Percentiles rank a stretch among this genome's conserved stretches.
These are phyloP conservation scores for Pao palembangensis DNA, from an alignment of 2,113 vertebrate genomes.

Conservation along the genomic window DNA sequence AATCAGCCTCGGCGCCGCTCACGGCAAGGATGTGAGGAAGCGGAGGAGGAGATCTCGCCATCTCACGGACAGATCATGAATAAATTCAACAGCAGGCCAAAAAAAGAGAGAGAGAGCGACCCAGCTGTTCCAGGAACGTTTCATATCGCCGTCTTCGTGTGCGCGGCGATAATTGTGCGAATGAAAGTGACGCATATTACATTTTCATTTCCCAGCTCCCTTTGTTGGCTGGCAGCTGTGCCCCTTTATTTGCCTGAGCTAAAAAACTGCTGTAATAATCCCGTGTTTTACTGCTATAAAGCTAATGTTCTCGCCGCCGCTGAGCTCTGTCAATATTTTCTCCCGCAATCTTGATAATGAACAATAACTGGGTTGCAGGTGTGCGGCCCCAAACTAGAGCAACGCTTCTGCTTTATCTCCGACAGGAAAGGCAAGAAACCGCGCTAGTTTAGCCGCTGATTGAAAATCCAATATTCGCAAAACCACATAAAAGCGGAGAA, in stretches of 20 bases:
- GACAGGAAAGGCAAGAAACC: neutral
- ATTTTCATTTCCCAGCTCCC: constrained; percentile 60
- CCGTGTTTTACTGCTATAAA: constrained; percentile 35
- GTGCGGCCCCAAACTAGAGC: constrained; percentile 14
- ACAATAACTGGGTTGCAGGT: constrained; percentile 58
- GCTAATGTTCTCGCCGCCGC: constrained; percentile 44
- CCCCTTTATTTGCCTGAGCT: constrained; percentile 57
- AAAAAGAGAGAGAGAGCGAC: constrained; percentile 42
- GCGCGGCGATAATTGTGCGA: constrained; percentile 67
- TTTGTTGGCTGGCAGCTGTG: constrained; percentile 55
- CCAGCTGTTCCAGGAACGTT: constrained; percentile 71
- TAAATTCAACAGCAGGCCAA: constrained; percentile 58
- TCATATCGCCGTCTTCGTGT: constrained; percentile 61
- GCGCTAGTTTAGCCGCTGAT: too few species aligned
- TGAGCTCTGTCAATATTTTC: constrained; percentile 45
- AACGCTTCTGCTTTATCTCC: constrained; percentile 29
- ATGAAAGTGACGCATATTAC: constrained; percentile 66
- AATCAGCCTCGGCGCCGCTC: constrained; percentile 60
- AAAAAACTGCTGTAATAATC: constrained; percentile 54
- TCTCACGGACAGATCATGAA: constrained; percentile 66
- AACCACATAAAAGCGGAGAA: neutral
- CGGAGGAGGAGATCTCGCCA: constrained; percentile 51
- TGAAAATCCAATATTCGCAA: neutral
- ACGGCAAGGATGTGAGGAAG: constrained; percentile 42
- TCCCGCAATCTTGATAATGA: constrained; percentile 18